These are phyloP conservation scores for Miichthys miiuy DNA, from an alignment of 2,797 vertebrate genomes.

Conservation along the genomic window DNA sequence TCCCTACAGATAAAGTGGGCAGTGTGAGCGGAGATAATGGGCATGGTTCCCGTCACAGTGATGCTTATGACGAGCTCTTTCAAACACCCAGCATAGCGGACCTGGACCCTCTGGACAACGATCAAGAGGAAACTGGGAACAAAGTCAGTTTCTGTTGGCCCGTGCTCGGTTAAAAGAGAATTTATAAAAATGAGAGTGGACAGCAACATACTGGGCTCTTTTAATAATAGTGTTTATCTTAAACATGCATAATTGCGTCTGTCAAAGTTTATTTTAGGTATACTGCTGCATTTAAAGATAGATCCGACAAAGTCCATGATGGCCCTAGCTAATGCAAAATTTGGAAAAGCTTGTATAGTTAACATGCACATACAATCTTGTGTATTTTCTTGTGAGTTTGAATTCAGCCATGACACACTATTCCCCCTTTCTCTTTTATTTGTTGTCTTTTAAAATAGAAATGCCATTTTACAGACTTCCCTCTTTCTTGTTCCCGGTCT, in stretches of 20 bases:
- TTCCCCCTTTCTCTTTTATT: not conserved
- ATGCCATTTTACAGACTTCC: not conserved
- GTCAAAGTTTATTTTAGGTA: slow-evolving; percentile 16
- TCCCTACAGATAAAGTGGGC: slow-evolving; percentile 83
- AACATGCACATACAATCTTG: not conserved
- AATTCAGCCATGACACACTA: not conserved
- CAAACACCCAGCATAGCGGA: slow-evolving; percentile 80
- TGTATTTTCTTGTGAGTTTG: not conserved
- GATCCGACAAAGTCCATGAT: not conserved
- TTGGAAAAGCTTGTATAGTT: not conserved
- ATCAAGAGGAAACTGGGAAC: slow-evolving; percentile 86
- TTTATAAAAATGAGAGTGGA: not conserved
- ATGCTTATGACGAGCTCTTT: slow-evolving; percentile 95
- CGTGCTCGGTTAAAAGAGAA: not conserved
- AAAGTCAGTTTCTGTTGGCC: slow-evolving; percentile 76
- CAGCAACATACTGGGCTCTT: not conserved
- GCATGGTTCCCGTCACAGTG: slow-evolving; percentile 82
- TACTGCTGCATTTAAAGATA: not conserved
- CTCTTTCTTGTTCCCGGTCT: slow-evolving; percentile 59
- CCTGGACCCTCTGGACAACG: slow-evolving; percentile 83
- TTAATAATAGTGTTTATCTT: not conserved
- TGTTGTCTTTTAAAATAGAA: not conserved
- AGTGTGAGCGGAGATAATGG: slow-evolving; percentile 85
- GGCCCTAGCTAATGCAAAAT: not conserved
- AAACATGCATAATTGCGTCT: slow-evolving; percentile 8